phyloP scores from a whole-genome alignment of 2,797 vertebrate species.

The Neosilurus hyrtlii region DNA sequence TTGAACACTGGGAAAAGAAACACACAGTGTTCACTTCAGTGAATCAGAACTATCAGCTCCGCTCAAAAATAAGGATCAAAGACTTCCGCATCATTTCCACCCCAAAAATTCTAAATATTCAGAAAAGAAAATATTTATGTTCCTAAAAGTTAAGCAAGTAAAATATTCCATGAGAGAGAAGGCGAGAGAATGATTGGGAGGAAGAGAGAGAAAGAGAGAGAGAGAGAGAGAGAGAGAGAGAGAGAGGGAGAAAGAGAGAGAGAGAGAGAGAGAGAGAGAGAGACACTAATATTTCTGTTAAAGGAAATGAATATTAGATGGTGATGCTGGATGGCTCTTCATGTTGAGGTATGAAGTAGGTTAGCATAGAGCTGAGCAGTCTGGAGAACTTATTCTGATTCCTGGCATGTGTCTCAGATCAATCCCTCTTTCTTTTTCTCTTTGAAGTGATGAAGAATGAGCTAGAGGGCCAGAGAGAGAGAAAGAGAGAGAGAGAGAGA shows the following conservation, averaged over 20 bases:
- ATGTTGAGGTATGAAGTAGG: neutral
- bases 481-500: no score
- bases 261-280: neutral
- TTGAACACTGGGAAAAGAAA: neutral
- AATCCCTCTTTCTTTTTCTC: neutral
- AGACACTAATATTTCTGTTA: neutral
- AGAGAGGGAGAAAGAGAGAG: no score
- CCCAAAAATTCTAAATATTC: neutral
- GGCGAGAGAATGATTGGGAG: no score
- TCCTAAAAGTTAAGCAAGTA: neutral
- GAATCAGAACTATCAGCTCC: neutral
- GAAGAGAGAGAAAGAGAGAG: no score
- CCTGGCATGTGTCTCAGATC: neutral
- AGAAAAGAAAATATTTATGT: neutral
- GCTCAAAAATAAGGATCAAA: neutral
- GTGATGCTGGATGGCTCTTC: neutral
- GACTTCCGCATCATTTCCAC: neutral
- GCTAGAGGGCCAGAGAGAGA: neutral
- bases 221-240: no score
- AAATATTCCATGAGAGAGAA: neutral
- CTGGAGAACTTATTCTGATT: neutral
- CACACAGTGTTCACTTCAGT: neutral
- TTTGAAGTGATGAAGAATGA: neutral
- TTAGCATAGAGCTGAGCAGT: neutral
- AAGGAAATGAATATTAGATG: neutral